Evolutionary conservation across 2,888 invertebrate genomes (phyloP).

Genomic region (Tiphia femorata): DNA sequence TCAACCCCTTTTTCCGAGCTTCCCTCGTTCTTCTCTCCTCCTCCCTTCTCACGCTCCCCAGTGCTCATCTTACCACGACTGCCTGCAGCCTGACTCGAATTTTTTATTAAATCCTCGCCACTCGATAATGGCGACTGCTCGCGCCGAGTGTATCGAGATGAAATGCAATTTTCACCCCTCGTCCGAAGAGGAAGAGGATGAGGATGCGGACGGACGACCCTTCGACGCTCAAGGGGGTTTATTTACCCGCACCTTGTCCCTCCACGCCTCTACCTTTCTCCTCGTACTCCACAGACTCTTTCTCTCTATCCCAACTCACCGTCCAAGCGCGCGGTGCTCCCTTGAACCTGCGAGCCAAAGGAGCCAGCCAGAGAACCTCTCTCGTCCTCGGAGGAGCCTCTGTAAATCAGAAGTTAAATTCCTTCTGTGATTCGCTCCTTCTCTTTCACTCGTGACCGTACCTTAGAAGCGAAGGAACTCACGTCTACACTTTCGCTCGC

Average conservation of each 20-base stretch:
- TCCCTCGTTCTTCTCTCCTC: not conserved
- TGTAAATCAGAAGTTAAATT: constrained; percentile 51
- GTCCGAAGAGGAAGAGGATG: not conserved
- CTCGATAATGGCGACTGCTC: constrained; percentile 50
- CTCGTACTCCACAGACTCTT: not conserved
- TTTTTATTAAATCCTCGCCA: constrained; percentile 53
- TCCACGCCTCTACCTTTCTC: not conserved
- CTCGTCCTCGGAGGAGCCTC: not conserved
- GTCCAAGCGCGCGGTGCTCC: constrained; percentile 16
- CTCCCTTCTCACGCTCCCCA: not conserved
- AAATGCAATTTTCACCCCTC: constrained; percentile 56
- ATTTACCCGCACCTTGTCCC: constrained; percentile 44
- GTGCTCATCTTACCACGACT: not conserved
- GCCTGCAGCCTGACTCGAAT: constrained; percentile 50
- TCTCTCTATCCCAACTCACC: constrained; percentile 11
- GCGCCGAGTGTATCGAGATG: constrained; percentile 48
- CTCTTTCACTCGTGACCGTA: not conserved
- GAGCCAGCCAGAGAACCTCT: not conserved
- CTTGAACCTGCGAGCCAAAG: too few species aligned
- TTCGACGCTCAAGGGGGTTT: constrained; percentile 33
- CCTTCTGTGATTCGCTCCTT: constrained; percentile 21
- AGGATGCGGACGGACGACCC: constrained; percentile 1
- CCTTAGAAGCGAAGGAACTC: too few species aligned
- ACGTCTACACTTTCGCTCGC: too few species aligned
- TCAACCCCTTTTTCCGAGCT: constrained; percentile 28